These are phyloP conservation scores for Drosophila varians DNA, from an alignment of 1,140 invertebrate genomes.

Conservation along the genomic window DNA sequence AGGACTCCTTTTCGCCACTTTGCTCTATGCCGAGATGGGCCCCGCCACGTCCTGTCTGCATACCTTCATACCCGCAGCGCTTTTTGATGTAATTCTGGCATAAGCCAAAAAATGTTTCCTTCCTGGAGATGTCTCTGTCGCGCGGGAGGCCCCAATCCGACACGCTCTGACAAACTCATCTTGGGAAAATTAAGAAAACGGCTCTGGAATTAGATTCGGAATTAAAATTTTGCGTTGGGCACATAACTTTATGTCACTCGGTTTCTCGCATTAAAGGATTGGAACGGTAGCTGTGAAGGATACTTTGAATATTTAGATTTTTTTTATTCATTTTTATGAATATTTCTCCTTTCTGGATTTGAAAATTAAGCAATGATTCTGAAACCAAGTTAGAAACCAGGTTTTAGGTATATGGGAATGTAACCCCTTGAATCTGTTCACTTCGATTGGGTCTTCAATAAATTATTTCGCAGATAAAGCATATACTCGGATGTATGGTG, in stretches of 20 bases:
- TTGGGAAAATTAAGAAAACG: slow-evolving; percentile 70
- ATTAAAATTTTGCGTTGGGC: slow-evolving; percentile 77
- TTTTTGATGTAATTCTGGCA: slow-evolving; percentile 82
- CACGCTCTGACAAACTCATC: slow-evolving; percentile 66
- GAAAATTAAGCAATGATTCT: background rate
- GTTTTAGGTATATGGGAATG: too few relatives aligned
- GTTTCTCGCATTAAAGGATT: slow-evolving; percentile 8
- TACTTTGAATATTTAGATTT: background rate
- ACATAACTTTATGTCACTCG: slow-evolving; percentile 70
- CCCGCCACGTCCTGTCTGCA: slow-evolving; percentile 40
- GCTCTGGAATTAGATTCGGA: slow-evolving; percentile 62
- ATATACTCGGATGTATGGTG: slow-evolving; percentile 35
- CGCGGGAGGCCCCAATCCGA: slow-evolving; percentile 32
- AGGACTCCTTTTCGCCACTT: slow-evolving; percentile 32
- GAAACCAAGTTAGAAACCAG: slow-evolving; percentile 10
- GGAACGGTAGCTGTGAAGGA: background rate
- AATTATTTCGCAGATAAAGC: slow-evolving; percentile 67
- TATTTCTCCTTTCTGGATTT: background rate
- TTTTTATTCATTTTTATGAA: too few relatives aligned
- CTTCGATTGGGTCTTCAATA: slow-evolving; percentile 45
- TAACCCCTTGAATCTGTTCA: slow-evolving; percentile 49
- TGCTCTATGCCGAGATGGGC: slow-evolving; percentile 26
- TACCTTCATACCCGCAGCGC: slow-evolving; percentile 57
- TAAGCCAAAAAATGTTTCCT: slow-evolving; percentile 69
- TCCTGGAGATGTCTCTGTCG: slow-evolving; percentile 60